phyloP scores from a whole-genome alignment of 2,797 vertebrate species.

The Leptatherina wallacei region DNA sequence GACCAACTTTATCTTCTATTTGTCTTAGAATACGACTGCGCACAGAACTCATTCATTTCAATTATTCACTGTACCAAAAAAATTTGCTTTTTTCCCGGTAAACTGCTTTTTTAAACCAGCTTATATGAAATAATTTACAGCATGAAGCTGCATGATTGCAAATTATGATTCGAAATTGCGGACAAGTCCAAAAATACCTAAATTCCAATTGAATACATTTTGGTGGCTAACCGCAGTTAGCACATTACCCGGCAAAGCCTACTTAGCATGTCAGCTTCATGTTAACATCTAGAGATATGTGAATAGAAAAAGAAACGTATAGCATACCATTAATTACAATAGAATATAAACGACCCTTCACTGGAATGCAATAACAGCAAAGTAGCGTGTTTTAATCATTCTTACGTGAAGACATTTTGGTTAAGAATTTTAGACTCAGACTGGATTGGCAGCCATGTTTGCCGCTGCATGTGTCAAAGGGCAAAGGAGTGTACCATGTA shows the following conservation, averaged over 20 bases:
- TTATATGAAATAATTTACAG: not conserved
- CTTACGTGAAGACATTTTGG: slow-evolving; percentile 59
- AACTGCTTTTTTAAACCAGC: not conserved
- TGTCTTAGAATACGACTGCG: not conserved
- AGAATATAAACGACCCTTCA: not conserved
- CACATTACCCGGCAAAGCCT: slow-evolving; percentile 39
- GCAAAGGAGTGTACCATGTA: slow-evolving; percentile 58
- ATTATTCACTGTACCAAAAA: not conserved
- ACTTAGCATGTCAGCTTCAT: slow-evolving; percentile 56
- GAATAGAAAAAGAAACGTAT: not conserved
- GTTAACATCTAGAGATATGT: not conserved
- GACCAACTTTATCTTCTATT: not conserved
- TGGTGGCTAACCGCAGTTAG: slow-evolving; percentile 24
- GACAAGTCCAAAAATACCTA: not conserved
- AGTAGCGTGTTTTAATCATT: slow-evolving; percentile 5
- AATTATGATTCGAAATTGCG: not conserved
- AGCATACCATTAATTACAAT: slow-evolving; percentile 58
- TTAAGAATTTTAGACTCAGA: slow-evolving; percentile 43
- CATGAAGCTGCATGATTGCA: not conserved
- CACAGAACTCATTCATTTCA: slow-evolving; percentile 3
- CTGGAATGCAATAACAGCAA: slow-evolving; percentile 6
- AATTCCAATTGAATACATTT: not conserved
- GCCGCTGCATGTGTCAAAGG: slow-evolving; percentile 69
- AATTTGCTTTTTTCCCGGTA: not conserved
- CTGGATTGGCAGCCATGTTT: slow-evolving; percentile 62